Base-by-base conservation (phyloP, 2,797 vertebrate species). In the Champsocephalus esox region DNA sequence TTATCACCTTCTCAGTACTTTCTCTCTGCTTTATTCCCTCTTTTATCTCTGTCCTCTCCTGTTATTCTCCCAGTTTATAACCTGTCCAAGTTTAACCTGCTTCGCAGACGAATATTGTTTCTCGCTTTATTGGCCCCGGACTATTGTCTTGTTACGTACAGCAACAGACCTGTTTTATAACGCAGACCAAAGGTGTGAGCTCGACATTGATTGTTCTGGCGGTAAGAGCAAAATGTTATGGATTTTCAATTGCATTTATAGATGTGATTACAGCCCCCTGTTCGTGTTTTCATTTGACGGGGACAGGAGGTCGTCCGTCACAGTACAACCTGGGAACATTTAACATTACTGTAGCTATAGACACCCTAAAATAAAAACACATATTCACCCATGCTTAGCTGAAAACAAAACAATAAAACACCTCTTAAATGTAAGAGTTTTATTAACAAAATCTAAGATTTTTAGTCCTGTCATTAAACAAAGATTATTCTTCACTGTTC, bases 181-280 rank as follows among this genome's bases (percentile, higher is more conserved):
- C 11, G 14, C 45, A 2, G 79, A 75, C 51, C 80, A 77, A 79
- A 77, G 78, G 79, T 83, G 56, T 45, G 64, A 76, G 75, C 49
- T 45, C 16, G 51, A 68, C 82, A 89, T 89, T 89, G 88, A 92
- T 90, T 83, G 63, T 66, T 81, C 68, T 63, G 68, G 56, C 60
- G 50, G 75, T 45, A 63, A 71, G 81, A 85, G 44, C 77, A 87
- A 88, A 87, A 88, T 77, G 69, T 80, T 87, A 92, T 93, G 71
- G 91, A 92, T 91, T 93, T 92, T 79, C 85, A 89, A 87, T 92
- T 89, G 72, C 71, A 83, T 88, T 87, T 86, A 89, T 71, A 83
- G 74, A 85, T 62, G 70, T 76, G 70, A 87, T 90, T 88, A 93
- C 84, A 81, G 81, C 43, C 4, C 61, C 32, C 58, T 9, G 41